These are phyloP conservation scores for Heliconius hewitsoni DNA, from an alignment of 1,140 invertebrate genomes.

Conservation along the genomic window DNA sequence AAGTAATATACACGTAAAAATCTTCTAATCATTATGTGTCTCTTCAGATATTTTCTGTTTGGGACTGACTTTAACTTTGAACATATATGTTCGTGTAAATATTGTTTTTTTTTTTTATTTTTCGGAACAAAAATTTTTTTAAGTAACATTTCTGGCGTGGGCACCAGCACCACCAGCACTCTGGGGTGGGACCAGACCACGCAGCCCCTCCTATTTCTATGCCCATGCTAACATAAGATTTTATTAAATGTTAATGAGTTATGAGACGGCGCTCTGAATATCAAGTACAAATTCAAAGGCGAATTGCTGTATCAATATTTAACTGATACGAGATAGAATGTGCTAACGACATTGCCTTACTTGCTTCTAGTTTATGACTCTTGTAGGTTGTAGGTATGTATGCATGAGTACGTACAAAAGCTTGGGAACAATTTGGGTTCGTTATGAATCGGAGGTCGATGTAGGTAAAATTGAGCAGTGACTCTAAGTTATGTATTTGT, in stretches of 20 bases:
- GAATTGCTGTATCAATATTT: constrained; percentile 67
- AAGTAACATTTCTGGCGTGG: too few relatives aligned
- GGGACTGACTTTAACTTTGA: too few relatives aligned
- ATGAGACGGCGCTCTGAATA: constrained; percentile 43
- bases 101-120: too few relatives aligned
- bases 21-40: not conserved
- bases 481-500: not conserved
- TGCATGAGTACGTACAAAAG: not conserved
- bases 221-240: not conserved
- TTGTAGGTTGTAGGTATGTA: not conserved
- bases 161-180: too few relatives aligned
- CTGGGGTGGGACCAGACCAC: too few relatives aligned
- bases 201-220: too few relatives aligned
- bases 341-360: constrained; percentile 38
- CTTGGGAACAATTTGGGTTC: not conserved
- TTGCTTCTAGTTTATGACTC: not conserved
- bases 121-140: too few relatives aligned
- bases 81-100: too few relatives aligned
- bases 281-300: constrained; percentile 48
- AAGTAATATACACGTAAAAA: not conserved
- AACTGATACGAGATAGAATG: constrained; percentile 44
- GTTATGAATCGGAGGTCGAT: not conserved
- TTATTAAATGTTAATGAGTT: constrained; percentile 3
- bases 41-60: too few relatives aligned
- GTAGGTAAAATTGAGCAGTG: not conserved